Evolutionary conservation across 2,797 vertebrate species (phyloP).

Genomic region (Poecilia gillii): DNA sequence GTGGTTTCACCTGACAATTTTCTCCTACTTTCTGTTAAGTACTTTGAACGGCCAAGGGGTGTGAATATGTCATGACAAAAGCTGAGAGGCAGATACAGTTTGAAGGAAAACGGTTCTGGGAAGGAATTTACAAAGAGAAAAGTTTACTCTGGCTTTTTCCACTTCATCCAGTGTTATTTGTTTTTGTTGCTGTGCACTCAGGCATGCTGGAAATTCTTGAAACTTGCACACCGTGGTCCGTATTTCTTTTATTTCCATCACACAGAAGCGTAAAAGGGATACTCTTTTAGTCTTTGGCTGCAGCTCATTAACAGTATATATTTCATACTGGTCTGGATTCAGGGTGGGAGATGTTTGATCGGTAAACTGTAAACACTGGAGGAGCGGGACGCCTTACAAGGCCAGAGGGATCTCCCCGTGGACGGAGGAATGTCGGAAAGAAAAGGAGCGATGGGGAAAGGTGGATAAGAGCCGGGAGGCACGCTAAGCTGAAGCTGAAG

Average conservation of each 20-base stretch:
- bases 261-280: neutral
- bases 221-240: neutral
- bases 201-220: conserved; percentile 15
- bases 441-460: conserved; percentile 39
- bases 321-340: conserved; percentile 3
- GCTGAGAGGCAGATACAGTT: neutral
- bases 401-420: conserved; percentile 79
- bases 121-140: neutral
- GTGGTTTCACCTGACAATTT: neutral
- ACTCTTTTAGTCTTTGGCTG: neutral
- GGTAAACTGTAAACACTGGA: conserved; percentile 82
- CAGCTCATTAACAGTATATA: neutral
- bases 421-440: conserved; percentile 74
- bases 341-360: conserved; percentile 46
- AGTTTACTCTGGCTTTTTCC: neutral
- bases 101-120: neutral
- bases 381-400: conserved; percentile 81
- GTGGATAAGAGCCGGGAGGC: conserved; percentile 46
- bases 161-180: conserved; percentile 15
- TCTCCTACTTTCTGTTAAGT: neutral
- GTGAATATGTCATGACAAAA: neutral
- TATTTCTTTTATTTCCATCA: neutral
- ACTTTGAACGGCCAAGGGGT: neutral
- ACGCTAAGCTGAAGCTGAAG: conserved; percentile 37
- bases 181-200: conserved; percentile 16